Conservation (phyloP, 2,113 vertebrate genomes). For the Herpailurus yagouaroundi region DNA sequence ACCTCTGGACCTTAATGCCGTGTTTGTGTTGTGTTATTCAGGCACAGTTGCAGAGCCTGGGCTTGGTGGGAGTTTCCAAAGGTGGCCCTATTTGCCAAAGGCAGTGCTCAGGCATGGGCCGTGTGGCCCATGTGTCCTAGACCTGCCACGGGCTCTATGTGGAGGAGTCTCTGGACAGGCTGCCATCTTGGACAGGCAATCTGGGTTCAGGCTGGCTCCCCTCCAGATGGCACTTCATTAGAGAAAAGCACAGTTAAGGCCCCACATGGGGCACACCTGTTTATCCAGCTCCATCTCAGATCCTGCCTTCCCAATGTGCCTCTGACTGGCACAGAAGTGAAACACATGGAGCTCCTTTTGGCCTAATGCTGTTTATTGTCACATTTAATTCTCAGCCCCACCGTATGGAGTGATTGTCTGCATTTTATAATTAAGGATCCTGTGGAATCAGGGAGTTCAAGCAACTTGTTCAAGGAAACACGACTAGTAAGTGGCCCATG, state of each 20-base stretch:
- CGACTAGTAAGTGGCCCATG: background rate
- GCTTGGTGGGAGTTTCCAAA: background rate
- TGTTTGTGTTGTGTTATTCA: background rate
- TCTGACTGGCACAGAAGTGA: background rate
- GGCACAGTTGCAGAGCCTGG: too few relatives aligned
- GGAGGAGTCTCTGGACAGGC: background rate
- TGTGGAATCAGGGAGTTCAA: background rate
- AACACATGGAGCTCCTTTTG: background rate
- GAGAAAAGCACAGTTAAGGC: background rate
- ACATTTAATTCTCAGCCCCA: background rate
- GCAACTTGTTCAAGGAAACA: background rate
- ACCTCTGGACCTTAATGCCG: background rate
- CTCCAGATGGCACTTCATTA: background rate
- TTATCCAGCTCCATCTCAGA: background rate
- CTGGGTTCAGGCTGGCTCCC: background rate
- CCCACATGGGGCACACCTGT: background rate
- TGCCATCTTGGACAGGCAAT: background rate
- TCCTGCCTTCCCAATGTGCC: background rate
- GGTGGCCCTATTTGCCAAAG: background rate
- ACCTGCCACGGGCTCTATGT: background rate
- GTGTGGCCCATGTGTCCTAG: accelerated
- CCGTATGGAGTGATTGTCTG: background rate
- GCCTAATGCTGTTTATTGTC: background rate
- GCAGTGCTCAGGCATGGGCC: background rate
- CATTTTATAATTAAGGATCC: background rate